Percentiles rank a stretch among this genome's conserved stretches.
Evolutionary conservation across 2,113 vertebrate species (phyloP).

Genomic region (Crotalus viridis): DNA sequence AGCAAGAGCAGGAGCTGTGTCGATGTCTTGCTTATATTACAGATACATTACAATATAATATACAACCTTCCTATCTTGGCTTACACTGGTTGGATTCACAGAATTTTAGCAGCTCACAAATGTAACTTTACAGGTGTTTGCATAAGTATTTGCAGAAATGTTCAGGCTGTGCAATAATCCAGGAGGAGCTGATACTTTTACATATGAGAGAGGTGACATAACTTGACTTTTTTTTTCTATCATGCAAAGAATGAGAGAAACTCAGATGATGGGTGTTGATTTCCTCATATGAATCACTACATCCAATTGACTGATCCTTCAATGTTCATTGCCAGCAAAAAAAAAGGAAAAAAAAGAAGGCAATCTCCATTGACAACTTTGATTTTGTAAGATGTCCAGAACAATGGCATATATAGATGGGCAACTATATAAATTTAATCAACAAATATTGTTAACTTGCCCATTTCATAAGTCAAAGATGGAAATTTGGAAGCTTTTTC

Average conservation of each 20-base stretch:
- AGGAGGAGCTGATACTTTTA: not conserved
- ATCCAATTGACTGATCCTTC: not conserved
- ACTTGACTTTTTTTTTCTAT: not conserved
- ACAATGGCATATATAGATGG: not conserved
- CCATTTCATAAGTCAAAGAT: not conserved
- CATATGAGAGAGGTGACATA: not conserved
- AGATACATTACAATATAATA: not conserved
- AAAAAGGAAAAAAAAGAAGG: not conserved
- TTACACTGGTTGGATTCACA: not conserved
- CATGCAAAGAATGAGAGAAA: not conserved
- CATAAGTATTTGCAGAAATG: not conserved
- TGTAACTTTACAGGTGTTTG: not conserved
- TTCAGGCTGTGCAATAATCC: not conserved
- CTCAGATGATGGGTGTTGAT: not conserved
- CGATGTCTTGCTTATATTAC: not conserved
- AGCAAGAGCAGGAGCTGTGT: not conserved
- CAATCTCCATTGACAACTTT: not conserved
- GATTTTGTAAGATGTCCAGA: not conserved
- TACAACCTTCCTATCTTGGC: not conserved
- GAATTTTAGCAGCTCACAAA: not conserved
- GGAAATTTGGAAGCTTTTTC: not conserved
- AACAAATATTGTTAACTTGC: not conserved
- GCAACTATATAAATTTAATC: not conserved
- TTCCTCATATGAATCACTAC: not conserved
- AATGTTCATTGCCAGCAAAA: not conserved